These are phyloP conservation scores for Thaumetopoea pityocampa DNA, from an alignment of 1,140 invertebrate genomes.

Conservation along the genomic window DNA sequence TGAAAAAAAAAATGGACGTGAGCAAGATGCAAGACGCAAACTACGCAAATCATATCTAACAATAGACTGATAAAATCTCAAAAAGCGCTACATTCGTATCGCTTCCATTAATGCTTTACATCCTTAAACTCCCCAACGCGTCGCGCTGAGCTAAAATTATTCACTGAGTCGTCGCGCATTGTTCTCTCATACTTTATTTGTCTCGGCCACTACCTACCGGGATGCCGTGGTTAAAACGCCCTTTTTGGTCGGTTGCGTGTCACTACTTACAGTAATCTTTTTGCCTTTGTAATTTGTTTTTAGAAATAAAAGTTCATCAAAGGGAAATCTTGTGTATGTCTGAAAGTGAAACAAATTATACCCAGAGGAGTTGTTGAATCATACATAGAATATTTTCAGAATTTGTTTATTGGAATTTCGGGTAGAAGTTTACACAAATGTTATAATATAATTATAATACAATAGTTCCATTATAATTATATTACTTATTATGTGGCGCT, in stretches of 20 bases:
- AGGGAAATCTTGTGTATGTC: slow-evolving; percentile 15
- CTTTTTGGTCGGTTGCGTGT: slow-evolving; percentile 37
- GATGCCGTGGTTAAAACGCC: slow-evolving; percentile 10
- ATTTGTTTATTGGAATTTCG: no score
- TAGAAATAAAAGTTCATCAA: slow-evolving; percentile 40
- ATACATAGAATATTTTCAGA: no score
- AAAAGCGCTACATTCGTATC: neutral
- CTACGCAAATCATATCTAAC: neutral
- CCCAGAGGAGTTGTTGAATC: no score
- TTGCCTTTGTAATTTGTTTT: slow-evolving; percentile 41
- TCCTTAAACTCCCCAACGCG: slow-evolving; percentile 24
- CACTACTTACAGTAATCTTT: slow-evolving; percentile 33
- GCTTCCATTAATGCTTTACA: slow-evolving; percentile 18
- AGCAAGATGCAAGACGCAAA: no score
- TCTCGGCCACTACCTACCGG: slow-evolving; percentile 17
- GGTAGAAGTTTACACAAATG: no score
- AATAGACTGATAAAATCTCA: neutral
- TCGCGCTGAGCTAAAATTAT: slow-evolving; percentile 61
- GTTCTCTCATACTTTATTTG: slow-evolving; percentile 66
- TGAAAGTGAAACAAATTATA: neutral
- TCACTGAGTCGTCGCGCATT: slow-evolving; percentile 55
- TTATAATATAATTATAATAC: no score
- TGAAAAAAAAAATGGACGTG: no score
- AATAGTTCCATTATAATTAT: no score
- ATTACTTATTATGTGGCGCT: no score